Evolutionary conservation across 1,140 invertebrate species (phyloP).

Genomic region (Hycleus cichorii): DNA sequence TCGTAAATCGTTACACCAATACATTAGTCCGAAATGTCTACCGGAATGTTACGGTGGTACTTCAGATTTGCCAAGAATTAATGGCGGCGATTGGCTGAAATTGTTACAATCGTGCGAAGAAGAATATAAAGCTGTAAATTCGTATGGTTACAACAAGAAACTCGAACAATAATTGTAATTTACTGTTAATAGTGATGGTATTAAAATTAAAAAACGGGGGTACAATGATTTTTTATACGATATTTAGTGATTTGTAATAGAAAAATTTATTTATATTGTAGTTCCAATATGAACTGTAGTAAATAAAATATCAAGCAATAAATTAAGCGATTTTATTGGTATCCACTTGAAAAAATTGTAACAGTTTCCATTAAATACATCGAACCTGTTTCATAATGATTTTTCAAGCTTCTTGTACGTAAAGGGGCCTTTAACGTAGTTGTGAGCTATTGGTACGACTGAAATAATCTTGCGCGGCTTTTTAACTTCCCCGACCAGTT

Average conservation of each 20-base stretch:
- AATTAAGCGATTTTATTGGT: too few relatives aligned
- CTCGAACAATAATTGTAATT: constrained; percentile 7
- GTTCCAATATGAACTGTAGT: too few relatives aligned
- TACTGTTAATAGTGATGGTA: not conserved
- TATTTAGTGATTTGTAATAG: not conserved
- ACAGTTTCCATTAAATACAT: too few relatives aligned
- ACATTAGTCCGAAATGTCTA: constrained; percentile 70
- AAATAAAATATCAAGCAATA: too few relatives aligned
- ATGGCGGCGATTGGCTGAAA: constrained; percentile 64
- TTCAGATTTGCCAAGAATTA: constrained; percentile 53
- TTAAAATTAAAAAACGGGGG: not conserved
- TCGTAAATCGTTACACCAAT: constrained; percentile 67
- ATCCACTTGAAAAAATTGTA: too few relatives aligned
- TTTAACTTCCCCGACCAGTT: too few relatives aligned
- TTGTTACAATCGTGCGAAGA: constrained; percentile 60
- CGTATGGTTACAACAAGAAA: constrained; percentile 65
- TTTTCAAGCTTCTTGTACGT: too few relatives aligned
- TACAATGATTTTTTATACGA: not conserved
- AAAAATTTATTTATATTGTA: not conserved
- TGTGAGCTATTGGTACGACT: too few relatives aligned
- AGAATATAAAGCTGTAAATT: constrained; percentile 69
- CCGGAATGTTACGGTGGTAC: constrained; percentile 74
- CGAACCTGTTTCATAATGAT: too few relatives aligned
- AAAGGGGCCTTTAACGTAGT: too few relatives aligned
- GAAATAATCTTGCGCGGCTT: too few relatives aligned